Evolutionary conservation across 2,797 vertebrate genomes (phyloP).

Genomic region (Triplophysa yarkandensis): DNA sequence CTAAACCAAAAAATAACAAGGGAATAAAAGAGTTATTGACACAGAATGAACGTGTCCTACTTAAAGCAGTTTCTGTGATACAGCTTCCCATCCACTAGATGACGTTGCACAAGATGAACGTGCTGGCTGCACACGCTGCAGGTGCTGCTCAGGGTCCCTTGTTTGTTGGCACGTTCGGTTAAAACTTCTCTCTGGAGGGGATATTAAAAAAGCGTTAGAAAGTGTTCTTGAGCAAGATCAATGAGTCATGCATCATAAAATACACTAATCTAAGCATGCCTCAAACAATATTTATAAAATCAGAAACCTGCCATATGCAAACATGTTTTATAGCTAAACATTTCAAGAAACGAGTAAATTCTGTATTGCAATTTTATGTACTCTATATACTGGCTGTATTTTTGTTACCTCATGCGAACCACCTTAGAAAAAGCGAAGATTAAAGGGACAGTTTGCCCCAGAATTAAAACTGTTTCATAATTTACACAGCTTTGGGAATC

Average conservation of each 20-base stretch:
- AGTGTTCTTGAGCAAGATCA: background rate
- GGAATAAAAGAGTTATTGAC: background rate
- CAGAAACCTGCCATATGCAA: background rate
- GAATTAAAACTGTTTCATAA: no score
- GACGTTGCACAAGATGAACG: conserved; percentile 94
- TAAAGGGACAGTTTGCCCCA: no score
- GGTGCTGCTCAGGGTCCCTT: conserved; percentile 73
- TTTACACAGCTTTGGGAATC: no score
- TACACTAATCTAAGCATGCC: background rate
- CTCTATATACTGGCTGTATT: no score
- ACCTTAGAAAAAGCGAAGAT: no score
- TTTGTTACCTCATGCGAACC: no score
- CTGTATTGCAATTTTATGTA: no score
- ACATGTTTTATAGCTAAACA: background rate
- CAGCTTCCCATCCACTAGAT: conserved; percentile 89
- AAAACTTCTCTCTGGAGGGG: conserved; percentile 65
- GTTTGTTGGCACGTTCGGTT: conserved; percentile 62
- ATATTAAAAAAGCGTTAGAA: background rate
- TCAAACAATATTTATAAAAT: background rate
- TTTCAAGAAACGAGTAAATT: background rate
- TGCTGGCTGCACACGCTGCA: conserved; percentile 83
- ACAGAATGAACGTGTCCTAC: conserved; percentile 66
- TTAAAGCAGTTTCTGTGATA: conserved; percentile 96
- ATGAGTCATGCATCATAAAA: background rate
- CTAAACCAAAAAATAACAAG: background rate